These are phyloP conservation scores for Seriola quinqueradiata DNA, from an alignment of 2,113 vertebrate genomes.

Conservation along the genomic window DNA sequence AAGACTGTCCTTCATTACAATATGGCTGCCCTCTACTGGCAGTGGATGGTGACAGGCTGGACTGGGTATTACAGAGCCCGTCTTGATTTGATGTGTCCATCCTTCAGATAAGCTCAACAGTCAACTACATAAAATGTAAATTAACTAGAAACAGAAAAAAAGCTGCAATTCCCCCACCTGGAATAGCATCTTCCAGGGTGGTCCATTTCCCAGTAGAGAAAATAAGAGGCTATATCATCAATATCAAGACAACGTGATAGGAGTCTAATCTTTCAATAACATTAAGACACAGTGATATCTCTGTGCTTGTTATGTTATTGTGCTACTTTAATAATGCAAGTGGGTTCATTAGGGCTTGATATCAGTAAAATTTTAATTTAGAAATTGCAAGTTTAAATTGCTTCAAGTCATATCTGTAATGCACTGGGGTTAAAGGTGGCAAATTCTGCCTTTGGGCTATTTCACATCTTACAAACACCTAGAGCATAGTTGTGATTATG, in stretches of 20 bases:
- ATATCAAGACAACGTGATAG: neutral
- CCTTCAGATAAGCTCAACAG: neutral
- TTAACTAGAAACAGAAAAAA: neutral
- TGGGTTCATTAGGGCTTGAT: neutral
- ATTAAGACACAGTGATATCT: neutral
- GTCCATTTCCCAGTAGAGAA: neutral
- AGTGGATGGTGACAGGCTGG: neutral
- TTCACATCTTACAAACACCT: neutral
- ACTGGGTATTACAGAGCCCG: neutral
- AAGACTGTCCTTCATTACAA: neutral
- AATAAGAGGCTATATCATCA: neutral
- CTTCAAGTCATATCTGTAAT: neutral
- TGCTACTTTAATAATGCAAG: neutral
- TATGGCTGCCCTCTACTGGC: neutral
- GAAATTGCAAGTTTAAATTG: neutral
- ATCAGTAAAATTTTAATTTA: neutral
- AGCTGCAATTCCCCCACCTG: neutral
- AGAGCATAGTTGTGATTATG: neutral
- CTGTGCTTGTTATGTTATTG: too few relatives aligned
- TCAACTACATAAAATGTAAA: neutral
- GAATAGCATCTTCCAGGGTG: neutral
- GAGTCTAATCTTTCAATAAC: neutral
- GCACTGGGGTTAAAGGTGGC: neutral
- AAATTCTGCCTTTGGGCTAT: neutral
- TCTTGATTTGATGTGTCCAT: neutral